Conservation (phyloP, 2,797 vertebrate species). For the Crax fasciolata region DNA sequence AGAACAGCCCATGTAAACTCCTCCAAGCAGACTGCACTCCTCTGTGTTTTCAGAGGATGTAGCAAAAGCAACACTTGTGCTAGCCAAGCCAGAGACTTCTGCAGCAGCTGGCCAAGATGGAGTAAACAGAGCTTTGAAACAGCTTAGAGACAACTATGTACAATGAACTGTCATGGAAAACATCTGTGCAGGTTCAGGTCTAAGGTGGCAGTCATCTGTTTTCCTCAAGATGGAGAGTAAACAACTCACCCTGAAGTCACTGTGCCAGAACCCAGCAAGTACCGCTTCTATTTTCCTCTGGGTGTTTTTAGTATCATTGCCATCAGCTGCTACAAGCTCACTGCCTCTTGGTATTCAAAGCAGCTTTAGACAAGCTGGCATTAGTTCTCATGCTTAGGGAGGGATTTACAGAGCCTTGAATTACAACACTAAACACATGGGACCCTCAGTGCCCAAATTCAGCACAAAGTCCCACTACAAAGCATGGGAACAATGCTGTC, state of each 20-base stretch:
- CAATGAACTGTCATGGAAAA: neutral
- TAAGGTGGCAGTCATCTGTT: neutral
- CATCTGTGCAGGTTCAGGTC: conserved; percentile 6
- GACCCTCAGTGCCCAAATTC: neutral
- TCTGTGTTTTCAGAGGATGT: neutral
- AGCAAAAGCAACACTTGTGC: neutral
- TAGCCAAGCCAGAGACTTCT: neutral
- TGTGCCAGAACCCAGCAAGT: neutral
- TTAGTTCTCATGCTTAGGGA: neutral
- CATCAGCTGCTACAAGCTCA: neutral
- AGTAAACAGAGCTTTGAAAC: neutral
- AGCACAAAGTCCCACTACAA: neutral
- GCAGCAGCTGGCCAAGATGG: neutral
- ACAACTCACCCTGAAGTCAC: neutral
- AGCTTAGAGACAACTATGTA: neutral
- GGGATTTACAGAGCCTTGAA: conserved; percentile 29
- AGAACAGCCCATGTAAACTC: neutral
- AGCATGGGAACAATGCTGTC: neutral
- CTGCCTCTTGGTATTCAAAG: neutral
- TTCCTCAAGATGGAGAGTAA: conserved; percentile 24
- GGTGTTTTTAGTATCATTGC: neutral
- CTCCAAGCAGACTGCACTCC: neutral
- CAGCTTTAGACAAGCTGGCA: conserved; percentile 52
- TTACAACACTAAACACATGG: neutral
- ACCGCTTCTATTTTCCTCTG: neutral